Evolutionary conservation across 2,113 vertebrate genomes (phyloP), one percentile per base, ranked within the genome.

Genomic region (Aphelocoma coerulescens): DNA sequence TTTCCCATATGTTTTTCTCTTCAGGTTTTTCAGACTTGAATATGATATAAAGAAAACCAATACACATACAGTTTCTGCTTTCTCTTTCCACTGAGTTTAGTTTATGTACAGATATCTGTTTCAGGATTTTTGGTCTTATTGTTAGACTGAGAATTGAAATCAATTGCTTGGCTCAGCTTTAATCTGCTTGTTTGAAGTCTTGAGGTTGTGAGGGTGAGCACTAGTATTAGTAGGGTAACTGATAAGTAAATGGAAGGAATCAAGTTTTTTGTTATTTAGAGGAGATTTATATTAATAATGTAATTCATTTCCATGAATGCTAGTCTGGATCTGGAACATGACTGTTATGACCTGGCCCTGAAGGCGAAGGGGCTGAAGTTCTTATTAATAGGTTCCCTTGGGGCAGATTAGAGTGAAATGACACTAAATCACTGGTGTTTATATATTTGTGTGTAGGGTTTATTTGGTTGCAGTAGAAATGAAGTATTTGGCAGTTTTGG

Each of bases 311-410:
- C 12, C 67, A 21, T 39, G n/a, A 59, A 68, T 76, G 22, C 18
- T 28, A 9, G 6, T 74, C 14, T 6, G 18, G 41, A 39, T 74
- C 69, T 88, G 48, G 52, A 63, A 58, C 19, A 30, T 16, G 65
- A 39, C 14, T 54, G 17, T 27, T 65, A 10, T 20, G 11, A 10
- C 33, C 24, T 39, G 48, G 13, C 33, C n/a, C 23, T 46, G 74
- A 54, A 62, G 44, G 62, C 0, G 0, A 52, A 61, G 19, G 24
- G 11, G 7, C 62, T 67, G 28, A 46, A 20, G 46, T 46, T 59
- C 27, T 23, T 66, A 28, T 28, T 30, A n/a, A 46, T 17, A 61
- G 23, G 54, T 30, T 21, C 13, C 12, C 28, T 30, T 67, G 69
- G 28, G 28, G 23, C 11, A 33, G 33, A 59, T 28, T 67, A 16